A percentile compares a stretch with the other conserved stretches of the same genome.
These are phyloP conservation scores for Cataglyphis hispanica DNA, from an alignment of 1,140 invertebrate genomes.

Conservation along the genomic window DNA sequence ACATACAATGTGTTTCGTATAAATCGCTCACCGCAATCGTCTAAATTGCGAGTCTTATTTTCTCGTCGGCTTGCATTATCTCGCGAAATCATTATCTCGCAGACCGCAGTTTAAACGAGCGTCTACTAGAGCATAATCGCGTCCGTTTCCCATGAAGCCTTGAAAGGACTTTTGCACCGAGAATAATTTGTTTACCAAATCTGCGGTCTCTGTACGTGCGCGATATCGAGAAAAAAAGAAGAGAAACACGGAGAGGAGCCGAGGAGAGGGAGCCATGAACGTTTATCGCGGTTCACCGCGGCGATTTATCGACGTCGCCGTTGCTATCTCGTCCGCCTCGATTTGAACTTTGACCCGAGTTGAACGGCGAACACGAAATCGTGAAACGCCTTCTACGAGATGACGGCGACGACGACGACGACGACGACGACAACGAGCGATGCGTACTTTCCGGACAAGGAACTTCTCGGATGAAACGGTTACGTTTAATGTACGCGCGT, in stretches of 20 bases:
- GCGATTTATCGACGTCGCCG: conserved; percentile 75
- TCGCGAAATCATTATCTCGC: conserved; percentile 71
- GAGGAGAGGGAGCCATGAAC: conserved; percentile 64
- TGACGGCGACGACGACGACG: conserved; percentile 42
- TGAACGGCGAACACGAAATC: conserved; percentile 69
- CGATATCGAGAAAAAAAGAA: conserved; percentile 67
- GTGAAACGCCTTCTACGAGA: conserved; percentile 65
- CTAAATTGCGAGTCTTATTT: conserved; percentile 61
- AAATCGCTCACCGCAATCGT: conserved; percentile 58
- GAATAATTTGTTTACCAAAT: conserved; percentile 77
- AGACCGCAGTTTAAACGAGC: conserved; percentile 66
- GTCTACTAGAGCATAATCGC: conserved; percentile 66
- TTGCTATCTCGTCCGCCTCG: conserved; percentile 73
- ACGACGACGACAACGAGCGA: neutral
- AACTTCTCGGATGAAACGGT: conserved; percentile 13
- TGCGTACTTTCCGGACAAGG: conserved; percentile 35
- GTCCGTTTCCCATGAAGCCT: conserved; percentile 64
- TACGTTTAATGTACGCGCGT: conserved; percentile 27
- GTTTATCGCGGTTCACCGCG: conserved; percentile 75
- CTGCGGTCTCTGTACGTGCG: conserved; percentile 70
- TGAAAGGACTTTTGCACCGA: conserved; percentile 62
- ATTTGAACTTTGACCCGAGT: conserved; percentile 74
- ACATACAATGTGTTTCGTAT: conserved; percentile 55
- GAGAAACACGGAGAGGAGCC: conserved; percentile 31
- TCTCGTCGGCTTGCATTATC: conserved; percentile 54